Base-by-base conservation (phyloP, 2,113 vertebrate species). In the Alexandromys fortis region DNA sequence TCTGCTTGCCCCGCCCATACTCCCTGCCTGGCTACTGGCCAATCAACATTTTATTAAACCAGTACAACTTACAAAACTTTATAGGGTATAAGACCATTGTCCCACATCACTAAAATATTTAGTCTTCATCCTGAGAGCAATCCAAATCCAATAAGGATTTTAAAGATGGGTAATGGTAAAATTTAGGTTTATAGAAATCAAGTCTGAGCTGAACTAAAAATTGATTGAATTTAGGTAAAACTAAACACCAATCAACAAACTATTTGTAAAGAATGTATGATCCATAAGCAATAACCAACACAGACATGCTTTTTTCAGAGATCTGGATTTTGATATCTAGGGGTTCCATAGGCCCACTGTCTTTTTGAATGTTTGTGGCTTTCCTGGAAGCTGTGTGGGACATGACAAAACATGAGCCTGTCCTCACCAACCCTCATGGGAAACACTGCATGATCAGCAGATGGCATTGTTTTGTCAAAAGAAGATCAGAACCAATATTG, bases 391-490 rank as follows among this genome's bases (percentile, higher is more conserved):
- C 85, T 94, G 42, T 28, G 2, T 14, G 42, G 24, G 2, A 0
- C 52, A 19, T 35, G 22, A 67, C 83, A 58, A 93, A 90, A 52
- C 63, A 70, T 49, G 33, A 79, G 26, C 61, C n/a, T 47, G 7
- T 75, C 7, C 14, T 83, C 30, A n/a, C 26, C 30, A 79, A 55
- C 6, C 55, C 58, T 85, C 21, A 35, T n/a, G n/a, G 90, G 77
- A 94, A 90, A 55, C 16, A 38, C 30, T 42, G 9, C 24, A 26
- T n/a, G 47, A 28, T 38, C 35, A 92, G 26, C 91, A 79, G 86
- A 91, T 67, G 73, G 78, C 17, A 35, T 86, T 77, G 77, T 94
- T 94, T 89, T 82, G 33, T 73, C 73, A 45, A 70, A 93, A 94
- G 42, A 87, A 68, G 28, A 86, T 78, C 63, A 58, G 17, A 55